These are phyloP conservation scores for Leptocoma aspasia DNA, from an alignment of 2,113 vertebrate genomes.

Conservation along the genomic window DNA sequence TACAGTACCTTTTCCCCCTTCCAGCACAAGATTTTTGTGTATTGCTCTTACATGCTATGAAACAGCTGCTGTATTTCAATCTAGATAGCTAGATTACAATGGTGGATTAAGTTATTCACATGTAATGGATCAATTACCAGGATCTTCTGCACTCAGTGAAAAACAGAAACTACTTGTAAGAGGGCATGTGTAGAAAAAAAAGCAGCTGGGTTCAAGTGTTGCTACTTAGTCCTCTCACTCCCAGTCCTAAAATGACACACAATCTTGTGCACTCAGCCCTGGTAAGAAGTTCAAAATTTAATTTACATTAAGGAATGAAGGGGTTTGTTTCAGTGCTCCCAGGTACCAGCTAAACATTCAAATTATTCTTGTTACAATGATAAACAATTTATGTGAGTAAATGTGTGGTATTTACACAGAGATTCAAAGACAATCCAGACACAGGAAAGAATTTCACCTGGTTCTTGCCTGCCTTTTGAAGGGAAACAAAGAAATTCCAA, in stretches of 20 bases:
- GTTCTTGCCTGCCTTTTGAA: background rate
- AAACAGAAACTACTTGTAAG: background rate
- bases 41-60: background rate
- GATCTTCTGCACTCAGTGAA: background rate
- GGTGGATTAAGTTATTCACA: slow-evolving; percentile 17
- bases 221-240: background rate
- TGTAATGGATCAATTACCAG: background rate
- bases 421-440: background rate
- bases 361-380: background rate
- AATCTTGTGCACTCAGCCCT: background rate
- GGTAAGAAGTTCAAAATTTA: background rate
- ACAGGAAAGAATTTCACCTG: background rate
- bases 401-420: background rate
- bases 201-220: background rate
- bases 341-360: background rate
- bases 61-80: slow-evolving; percentile 13
- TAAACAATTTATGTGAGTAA: background rate
- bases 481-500: background rate
- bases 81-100: slow-evolving; percentile 10
- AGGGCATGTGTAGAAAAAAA: background rate
- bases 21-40: background rate
- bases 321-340: background rate
- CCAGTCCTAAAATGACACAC: background rate
- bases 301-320: background rate
- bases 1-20: background rate